Base-by-base conservation (phyloP, 1,140 invertebrate species). In the Pogonomyrmex barbatus region DNA sequence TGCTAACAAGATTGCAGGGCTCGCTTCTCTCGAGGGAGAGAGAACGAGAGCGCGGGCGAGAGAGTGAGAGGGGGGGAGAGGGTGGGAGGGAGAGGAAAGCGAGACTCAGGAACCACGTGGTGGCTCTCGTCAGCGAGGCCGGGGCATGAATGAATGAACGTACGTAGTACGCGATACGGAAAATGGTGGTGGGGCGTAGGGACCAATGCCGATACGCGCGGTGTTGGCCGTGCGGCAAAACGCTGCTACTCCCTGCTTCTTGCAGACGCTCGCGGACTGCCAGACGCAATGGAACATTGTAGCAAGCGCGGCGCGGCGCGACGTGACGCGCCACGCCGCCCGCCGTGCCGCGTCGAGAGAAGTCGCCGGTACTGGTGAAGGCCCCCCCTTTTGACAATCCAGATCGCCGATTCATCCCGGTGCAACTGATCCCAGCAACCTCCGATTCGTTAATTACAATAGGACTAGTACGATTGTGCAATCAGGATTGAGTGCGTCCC, bases 91-190 rank as follows among this genome's bases (percentile, higher is more conserved):
- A 87, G 88, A 90, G 90, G 86, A 86, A 85, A 90, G 30, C 87
- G 85, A 73, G 79, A 90, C 87, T 91, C 81, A 88, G 91, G 84
- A 91, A 90, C 79, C 91, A 92, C 92, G 92, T 93, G 89, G 92
- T 93, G 89, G 87, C 77, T 86, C 73, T 86, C 86, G 89, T 90
- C 87, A 88, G 84, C 76, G 88, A 87, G 87, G 75, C 81, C 86
- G 70, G 84, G 67, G 88, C 87, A 91, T 93, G 93, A 94, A 92
- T 92, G 90, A 93, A 91, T 79, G 83, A 91, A 88, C 87, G 87
- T 78, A 90, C 84, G 90, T 91, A 91, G 92, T 87, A 89, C 87
- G 87, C 90, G 92, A 91, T 92, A 90, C 89, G 91, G 91, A 92
- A 91, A 92, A 92, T 91, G 87, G 76, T 87, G 89, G 88, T 88